Percentiles rank a stretch among this genome's conserved stretches.
These are phyloP conservation scores for Chymomyza procnemis DNA, from an alignment of 2,888 invertebrate species.

Conservation along the genomic window DNA sequence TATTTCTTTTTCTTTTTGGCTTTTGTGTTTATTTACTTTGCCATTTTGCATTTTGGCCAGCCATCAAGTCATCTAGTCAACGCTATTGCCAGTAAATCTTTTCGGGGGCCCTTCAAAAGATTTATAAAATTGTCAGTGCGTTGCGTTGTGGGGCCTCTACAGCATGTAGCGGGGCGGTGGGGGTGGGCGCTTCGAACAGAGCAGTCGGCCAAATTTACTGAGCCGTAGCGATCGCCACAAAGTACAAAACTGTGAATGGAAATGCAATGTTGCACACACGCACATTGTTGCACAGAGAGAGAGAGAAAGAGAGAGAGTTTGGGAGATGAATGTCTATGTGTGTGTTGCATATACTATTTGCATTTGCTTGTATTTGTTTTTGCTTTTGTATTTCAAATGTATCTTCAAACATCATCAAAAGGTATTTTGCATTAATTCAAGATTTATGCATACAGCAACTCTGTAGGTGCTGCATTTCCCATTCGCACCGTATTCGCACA, in stretches of 20 bases:
- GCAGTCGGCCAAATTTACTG: conserved; percentile 61
- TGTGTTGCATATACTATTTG: conserved; percentile 1
- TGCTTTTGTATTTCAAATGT: conserved; percentile 4
- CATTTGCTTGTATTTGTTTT: neutral
- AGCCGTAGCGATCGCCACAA: conserved; percentile 63
- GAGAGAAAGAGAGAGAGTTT: no score
- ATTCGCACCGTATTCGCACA: conserved; percentile 57
- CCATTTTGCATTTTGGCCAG: conserved; percentile 48
- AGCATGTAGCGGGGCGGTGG: conserved; percentile 1
- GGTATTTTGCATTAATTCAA: conserved; percentile 75
- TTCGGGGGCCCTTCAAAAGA: conserved; percentile 65
- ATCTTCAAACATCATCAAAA: conserved; percentile 70
- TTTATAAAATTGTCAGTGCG: conserved; percentile 58
- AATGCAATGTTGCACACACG: conserved; percentile 40
- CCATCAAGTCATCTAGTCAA: neutral
- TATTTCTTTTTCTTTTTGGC: conserved; percentile 38
- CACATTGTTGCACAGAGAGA: conserved; percentile 8
- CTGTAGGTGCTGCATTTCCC: conserved; percentile 65
- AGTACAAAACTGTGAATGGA: conserved; percentile 67
- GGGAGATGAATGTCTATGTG: no score
- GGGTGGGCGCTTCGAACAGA: conserved; percentile 14
- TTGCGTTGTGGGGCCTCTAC: neutral
- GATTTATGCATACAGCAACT: conserved; percentile 72
- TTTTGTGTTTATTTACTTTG: conserved; percentile 71
- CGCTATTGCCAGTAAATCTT: conserved; percentile 29